These are phyloP conservation scores for Brachynemurus nebulosus DNA, from an alignment of 2,888 invertebrate genomes.

Conservation along the genomic window DNA sequence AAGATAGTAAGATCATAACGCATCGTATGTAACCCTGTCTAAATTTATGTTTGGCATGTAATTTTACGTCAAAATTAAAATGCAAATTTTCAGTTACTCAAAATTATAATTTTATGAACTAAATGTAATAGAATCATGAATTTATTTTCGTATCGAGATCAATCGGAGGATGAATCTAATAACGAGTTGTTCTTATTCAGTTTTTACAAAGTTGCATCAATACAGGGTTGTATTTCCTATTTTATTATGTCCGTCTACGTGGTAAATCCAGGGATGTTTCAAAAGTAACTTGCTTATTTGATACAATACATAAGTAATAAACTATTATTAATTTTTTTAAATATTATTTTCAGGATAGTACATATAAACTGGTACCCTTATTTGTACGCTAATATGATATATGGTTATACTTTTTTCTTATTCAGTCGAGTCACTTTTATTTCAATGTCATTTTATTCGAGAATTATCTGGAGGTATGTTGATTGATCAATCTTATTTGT, in stretches of 20 bases:
- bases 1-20: too few relatives aligned
- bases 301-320: neutral
- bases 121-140: too few relatives aligned
- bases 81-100: too few relatives aligned
- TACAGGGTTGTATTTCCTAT: conserved; percentile 28
- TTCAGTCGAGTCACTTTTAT: conserved; percentile 20
- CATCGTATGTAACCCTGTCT: too few relatives aligned
- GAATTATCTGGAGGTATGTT: neutral
- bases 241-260: conserved; percentile 28
- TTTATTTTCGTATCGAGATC: too few relatives aligned
- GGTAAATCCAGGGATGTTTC: conserved; percentile 23
- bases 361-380: conserved; percentile 9
- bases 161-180: too few relatives aligned
- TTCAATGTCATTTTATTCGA: neutral
- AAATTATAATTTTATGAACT: too few relatives aligned
- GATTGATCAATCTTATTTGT: too few relatives aligned
- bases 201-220: conserved; percentile 21
- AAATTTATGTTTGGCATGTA: too few relatives aligned
- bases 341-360: neutral
- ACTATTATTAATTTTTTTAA: too few relatives aligned
- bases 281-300: conserved; percentile 18
- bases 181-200: neutral
- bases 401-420: conserved; percentile 19
- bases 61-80: too few relatives aligned
- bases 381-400: conserved; percentile 22